Evolutionary conservation across 2,888 invertebrate species (phyloP), one percentile per base, ranked within the genome.

Genomic region (Apeira syringaria): DNA sequence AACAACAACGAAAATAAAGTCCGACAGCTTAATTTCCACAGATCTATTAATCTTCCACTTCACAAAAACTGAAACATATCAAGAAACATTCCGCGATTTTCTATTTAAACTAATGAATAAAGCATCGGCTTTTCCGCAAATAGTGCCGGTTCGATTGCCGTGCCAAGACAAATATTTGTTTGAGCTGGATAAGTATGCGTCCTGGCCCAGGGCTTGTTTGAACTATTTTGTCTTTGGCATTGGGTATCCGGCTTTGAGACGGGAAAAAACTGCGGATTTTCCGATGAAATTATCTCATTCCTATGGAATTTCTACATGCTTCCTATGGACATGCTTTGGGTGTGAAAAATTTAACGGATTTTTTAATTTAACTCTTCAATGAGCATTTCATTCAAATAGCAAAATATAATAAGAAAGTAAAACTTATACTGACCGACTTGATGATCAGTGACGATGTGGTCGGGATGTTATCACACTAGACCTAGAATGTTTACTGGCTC

Each of bases 131-230:
- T 39, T 12, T 31, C 12, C 40, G 36, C 47, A 48, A 50, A 48
- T 47, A 38, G 42, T 8, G 11, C 47, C 41, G 45, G 56, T 56
- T 56, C 56, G 45, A 47, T 47, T 53, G 53, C 36, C 18, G 47
- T 45, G 52, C 56, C 56, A 53, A 56, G 38, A 35, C 53, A 51
- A 56, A 53, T 53, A 45, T 56, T 53, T 49, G 50, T 47, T 30
- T 31, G 41, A 43, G 47, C 35, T 32, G 35, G 48, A 41, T 50
- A 47, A 50, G 44, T 50, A 53, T 42, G 29, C 49, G 41, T 44
- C 31, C 18, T 26, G 43, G 43, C 32, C n/a, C 20, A 20, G 11
- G 20, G 32, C 33, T 8, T 53, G 47, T 53, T 50, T 53, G 45
- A 35, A 48, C 48, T 46, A 35, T 46, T 50, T 40, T 50, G 44